Percentiles rank a stretch among this genome's conserved stretches.
phyloP scores from a whole-genome alignment of 1,140 invertebrate genomes.

The Hylyphantes graminicola region DNA sequence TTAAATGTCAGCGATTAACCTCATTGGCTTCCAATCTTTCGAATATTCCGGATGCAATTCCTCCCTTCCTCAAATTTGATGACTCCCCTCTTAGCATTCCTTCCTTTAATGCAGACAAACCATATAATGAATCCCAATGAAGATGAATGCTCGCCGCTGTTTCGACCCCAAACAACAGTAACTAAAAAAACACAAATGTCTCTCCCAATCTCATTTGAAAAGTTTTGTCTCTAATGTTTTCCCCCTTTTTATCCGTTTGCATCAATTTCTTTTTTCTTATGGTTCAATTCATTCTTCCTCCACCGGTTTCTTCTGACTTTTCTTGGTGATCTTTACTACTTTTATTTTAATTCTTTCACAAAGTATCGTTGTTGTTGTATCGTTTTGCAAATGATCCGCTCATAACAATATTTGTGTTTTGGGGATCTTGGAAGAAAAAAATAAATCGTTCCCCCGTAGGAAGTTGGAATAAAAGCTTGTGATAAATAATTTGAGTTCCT shows the following conservation, averaged over 20 bases:
- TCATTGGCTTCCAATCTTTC: slow-evolving; percentile 48
- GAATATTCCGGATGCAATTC: slow-evolving; percentile 53
- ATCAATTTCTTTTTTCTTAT: slow-evolving; percentile 23
- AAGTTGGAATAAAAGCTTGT: too few species aligned
- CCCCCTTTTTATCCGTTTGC: slow-evolving; percentile 23
- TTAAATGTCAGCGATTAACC: slow-evolving; percentile 51
- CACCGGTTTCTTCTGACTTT: slow-evolving; percentile 8
- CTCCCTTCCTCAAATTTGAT: slow-evolving; percentile 36
- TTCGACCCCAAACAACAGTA: slow-evolving; percentile 51
- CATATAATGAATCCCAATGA: slow-evolving; percentile 58
- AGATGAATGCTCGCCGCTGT: slow-evolving; percentile 55
- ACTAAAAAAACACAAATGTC: slow-evolving; percentile 54
- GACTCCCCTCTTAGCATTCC: slow-evolving; percentile 36
- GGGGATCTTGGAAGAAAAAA: too few species aligned
- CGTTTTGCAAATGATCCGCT: not conserved
- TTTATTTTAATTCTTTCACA: slow-evolving; percentile 31
- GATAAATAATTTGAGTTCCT: too few species aligned
- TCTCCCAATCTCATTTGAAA: slow-evolving; percentile 58
- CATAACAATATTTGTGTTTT: too few species aligned
- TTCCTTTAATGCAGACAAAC: slow-evolving; percentile 59
- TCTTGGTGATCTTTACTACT: not conserved
- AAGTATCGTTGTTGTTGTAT: slow-evolving; percentile 34
- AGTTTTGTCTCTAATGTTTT: slow-evolving; percentile 57
- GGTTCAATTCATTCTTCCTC: slow-evolving; percentile 24
- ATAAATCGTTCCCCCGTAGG: too few species aligned